phyloP scores from a whole-genome alignment of 2,113 vertebrate species.

The Chitala chitala region DNA sequence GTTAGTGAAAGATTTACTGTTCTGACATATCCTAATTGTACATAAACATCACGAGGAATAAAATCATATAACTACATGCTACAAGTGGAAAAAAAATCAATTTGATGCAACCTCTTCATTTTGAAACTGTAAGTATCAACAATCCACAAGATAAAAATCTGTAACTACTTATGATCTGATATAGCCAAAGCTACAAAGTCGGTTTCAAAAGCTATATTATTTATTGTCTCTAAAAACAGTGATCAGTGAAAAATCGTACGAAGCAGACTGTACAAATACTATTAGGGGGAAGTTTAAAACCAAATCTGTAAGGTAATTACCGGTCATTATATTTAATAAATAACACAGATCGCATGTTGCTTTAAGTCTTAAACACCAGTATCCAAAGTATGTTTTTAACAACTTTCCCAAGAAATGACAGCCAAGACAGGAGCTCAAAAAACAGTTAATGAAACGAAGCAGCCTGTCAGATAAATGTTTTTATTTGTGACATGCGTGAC shows the following conservation, averaged over 20 bases:
- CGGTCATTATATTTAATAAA: not conserved
- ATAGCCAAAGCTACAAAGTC: too few species aligned
- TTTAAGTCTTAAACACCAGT: not conserved
- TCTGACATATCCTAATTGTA: too few species aligned
- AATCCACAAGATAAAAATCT: too few species aligned
- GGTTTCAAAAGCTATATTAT: too few species aligned
- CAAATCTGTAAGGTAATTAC: too few species aligned
- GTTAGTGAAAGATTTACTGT: not conserved
- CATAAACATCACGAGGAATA: not conserved
- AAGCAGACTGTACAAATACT: too few species aligned
- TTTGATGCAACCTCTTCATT: not conserved
- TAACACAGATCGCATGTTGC: not conserved
- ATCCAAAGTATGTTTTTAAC: not conserved
- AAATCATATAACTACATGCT: not conserved
- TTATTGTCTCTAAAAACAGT: too few species aligned
- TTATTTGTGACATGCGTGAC: not conserved
- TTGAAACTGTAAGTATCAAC: too few species aligned
- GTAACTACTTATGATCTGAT: too few species aligned
- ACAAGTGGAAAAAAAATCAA: not conserved
- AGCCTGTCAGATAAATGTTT: not conserved
- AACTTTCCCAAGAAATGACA: not conserved
- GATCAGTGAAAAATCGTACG: too few species aligned
- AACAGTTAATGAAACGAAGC: conserved; percentile 3
- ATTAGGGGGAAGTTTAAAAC: too few species aligned
- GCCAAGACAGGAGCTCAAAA: not conserved